Evolutionary conservation across 2,113 vertebrate genomes (phyloP).

Genomic region (Ivindomyrus marchei): DNA sequence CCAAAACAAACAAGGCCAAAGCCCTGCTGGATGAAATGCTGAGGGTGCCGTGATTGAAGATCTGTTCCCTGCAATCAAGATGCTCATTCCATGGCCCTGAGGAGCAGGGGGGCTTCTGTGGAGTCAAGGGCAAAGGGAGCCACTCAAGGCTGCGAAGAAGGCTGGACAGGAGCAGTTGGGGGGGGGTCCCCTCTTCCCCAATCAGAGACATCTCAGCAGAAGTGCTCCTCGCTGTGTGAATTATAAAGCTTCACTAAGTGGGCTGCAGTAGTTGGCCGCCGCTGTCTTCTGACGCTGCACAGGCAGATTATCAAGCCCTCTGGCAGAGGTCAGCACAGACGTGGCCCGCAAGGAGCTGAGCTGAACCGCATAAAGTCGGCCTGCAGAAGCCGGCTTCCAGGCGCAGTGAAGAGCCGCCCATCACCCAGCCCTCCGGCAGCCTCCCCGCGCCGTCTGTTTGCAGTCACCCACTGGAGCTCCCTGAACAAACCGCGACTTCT

Average conservation of each 20-base stretch:
- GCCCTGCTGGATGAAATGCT: conserved; percentile 56
- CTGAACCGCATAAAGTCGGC: background rate
- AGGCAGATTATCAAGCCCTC: background rate
- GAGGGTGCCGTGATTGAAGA: conserved; percentile 63
- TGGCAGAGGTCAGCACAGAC: background rate
- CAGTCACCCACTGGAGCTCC: background rate
- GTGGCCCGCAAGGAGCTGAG: background rate
- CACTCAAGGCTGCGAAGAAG: conserved; percentile 49
- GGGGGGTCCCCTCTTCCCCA: conserved; percentile 18
- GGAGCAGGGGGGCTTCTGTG: conserved; percentile 58
- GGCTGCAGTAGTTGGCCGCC: conserved; percentile 27
- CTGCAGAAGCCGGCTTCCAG: background rate
- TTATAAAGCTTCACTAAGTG: conserved; percentile 41
- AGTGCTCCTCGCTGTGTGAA: background rate
- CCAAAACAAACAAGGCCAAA: conserved; percentile 56
- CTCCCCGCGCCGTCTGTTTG: background rate
- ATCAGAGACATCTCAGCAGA: conserved; percentile 25
- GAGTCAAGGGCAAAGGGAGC: conserved; percentile 54
- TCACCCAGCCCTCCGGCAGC: background rate
- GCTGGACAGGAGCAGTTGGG: background rate
- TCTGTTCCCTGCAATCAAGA: conserved; percentile 71
- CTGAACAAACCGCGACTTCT: conserved; percentile 22
- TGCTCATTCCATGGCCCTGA: conserved; percentile 53
- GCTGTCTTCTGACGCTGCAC: background rate
- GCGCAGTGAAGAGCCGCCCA: background rate